phyloP scores from a whole-genome alignment of 1,140 invertebrate species.

The Eriocheir sinensis region DNA sequence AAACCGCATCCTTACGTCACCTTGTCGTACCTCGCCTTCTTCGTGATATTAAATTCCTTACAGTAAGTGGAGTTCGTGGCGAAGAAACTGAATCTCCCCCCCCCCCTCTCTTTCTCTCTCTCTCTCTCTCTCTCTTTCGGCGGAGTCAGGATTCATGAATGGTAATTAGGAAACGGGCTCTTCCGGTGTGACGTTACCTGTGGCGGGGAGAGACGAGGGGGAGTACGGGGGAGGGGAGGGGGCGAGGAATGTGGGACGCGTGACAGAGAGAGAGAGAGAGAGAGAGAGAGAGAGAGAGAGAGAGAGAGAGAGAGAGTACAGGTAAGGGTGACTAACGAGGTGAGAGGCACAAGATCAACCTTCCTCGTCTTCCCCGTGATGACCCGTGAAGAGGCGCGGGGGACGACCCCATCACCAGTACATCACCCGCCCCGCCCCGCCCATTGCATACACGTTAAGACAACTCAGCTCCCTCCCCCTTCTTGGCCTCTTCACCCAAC shows the following conservation, averaged over 20 bases:
- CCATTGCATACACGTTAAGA: too few species aligned
- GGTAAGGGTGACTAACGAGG: not conserved
- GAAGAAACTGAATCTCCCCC: not conserved
- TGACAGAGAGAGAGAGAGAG: slow-evolving; percentile 55
- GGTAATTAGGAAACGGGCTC: not conserved
- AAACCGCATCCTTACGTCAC: not conserved
- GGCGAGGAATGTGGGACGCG: slow-evolving; percentile 26
- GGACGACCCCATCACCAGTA: too few species aligned
- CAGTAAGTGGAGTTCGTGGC: not conserved
- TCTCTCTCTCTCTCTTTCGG: slow-evolving; percentile 3
- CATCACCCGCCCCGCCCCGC: too few species aligned
- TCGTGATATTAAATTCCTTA: not conserved
- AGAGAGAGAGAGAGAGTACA: not conserved
- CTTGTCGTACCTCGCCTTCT: not conserved
- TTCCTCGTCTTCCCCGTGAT: not conserved
- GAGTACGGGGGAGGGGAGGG: slow-evolving; percentile 28
- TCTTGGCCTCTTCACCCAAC: too few species aligned
- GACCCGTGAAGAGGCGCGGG: not conserved
- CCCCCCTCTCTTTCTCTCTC: not conserved
- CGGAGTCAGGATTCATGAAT: not conserved
- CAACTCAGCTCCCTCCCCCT: too few species aligned
- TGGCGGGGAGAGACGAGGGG: slow-evolving; percentile 21
- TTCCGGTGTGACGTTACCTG: not conserved
- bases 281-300: slow-evolving; percentile 59
- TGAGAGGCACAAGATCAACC: not conserved